A percentile compares a stretch with the other conserved stretches of the same genome.
phyloP scores from a whole-genome alignment of 2,113 vertebrate genomes.

The Garra rufa region DNA sequence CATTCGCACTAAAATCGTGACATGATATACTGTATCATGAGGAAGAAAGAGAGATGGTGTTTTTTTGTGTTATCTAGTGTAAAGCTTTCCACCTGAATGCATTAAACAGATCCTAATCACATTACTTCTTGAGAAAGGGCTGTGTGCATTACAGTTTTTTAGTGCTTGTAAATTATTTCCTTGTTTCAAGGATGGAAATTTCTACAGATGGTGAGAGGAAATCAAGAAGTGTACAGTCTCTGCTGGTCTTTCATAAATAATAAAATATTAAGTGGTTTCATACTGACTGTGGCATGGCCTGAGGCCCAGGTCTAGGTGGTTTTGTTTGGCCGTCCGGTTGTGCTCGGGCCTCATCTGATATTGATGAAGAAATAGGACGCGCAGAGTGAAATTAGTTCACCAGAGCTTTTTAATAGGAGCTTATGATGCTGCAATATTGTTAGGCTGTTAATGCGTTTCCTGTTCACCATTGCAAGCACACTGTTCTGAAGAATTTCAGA shows the following conservation, averaged over 20 bases:
- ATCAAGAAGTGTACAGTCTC: slow-evolving; percentile 51
- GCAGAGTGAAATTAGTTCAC: background rate
- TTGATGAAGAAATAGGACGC: slow-evolving; percentile 21
- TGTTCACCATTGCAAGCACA: background rate
- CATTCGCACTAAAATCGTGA: background rate
- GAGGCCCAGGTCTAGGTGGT: background rate
- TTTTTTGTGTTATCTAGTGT: slow-evolving; percentile 15
- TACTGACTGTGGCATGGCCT: slow-evolving; percentile 43
- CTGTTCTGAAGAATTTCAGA: background rate
- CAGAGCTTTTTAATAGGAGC: background rate
- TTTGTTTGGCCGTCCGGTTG: background rate
- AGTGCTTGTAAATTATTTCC: slow-evolving; percentile 51
- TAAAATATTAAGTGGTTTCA: slow-evolving; percentile 66
- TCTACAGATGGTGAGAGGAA: background rate
- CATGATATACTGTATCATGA: background rate
- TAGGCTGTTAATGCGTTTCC: background rate
- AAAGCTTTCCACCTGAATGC: background rate
- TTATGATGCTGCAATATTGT: background rate
- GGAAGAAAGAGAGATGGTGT: background rate
- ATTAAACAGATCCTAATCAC: slow-evolving; percentile 8
- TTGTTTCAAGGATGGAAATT: slow-evolving; percentile 31
- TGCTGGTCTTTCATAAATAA: slow-evolving; percentile 67
- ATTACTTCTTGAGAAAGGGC: slow-evolving; percentile 55
- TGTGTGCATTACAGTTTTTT: background rate
- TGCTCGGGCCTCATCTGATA: background rate